Base-by-base conservation (phyloP, 2,888 invertebrate genomes). In the Monochamus alternatus region DNA sequence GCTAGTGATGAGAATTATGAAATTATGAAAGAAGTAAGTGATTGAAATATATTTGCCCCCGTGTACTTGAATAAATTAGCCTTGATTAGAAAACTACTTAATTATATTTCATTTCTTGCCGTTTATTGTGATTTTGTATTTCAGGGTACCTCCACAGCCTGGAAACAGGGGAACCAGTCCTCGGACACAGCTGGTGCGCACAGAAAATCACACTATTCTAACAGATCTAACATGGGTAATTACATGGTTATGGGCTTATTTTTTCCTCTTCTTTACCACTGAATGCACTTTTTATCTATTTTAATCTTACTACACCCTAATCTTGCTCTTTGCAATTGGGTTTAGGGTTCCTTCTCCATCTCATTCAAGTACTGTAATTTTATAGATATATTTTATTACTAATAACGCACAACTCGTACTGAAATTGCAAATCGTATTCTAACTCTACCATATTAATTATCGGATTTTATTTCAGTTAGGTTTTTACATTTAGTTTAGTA, bases 201-300 rank as follows among this genome's bases (percentile, higher is more conserved):
- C 90, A 92, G 94, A 92, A 94, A 94, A 91, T 91, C 93, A 89
- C 92, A 93, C 92, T 92, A 92, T 92, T 92, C 91, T 92, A 94
- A 94, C 91, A 92, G 94, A 87, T 92, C 93, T 92, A 93, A 93
- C 91, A 81, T 84, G 87, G 87, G 87, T 87, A 87, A 87, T 86
- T 89, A 88, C 83, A 86, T 86, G 88, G 89, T 89, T 89, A 87
- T 87, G 89, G 90, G 89, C 85, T 86, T 84, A 78, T 84, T 77
- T 81, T 80, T 79, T 66, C 73, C 73, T 78, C 78, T 76, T 76
- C 69, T 73, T 76, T 76, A 59, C 73, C 73, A 66, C 73, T 38
- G 63, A 67, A 67, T 62, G 77, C 81, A 79, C 78, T 65, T 14
- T 78, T 76, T 76, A 73, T 73, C 65, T 68, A 69, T 67, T 76